These are phyloP conservation scores for Sipha maydis DNA, from an alignment of 2,888 invertebrate species.

Conservation along the genomic window DNA sequence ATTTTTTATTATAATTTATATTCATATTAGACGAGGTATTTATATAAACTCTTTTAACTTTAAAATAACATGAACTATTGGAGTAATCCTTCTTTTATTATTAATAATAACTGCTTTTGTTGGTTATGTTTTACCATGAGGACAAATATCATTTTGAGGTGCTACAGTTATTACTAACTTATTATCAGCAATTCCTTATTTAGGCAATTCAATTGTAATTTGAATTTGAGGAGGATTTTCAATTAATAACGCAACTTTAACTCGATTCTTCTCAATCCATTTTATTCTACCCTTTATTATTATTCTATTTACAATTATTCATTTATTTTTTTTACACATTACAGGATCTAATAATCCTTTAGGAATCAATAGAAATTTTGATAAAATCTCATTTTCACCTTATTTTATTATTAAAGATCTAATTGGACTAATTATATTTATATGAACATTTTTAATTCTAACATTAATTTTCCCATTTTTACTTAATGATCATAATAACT, in stretches of 20 bases:
- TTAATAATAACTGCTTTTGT: constrained; percentile 80
- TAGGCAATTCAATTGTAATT: constrained; percentile 74
- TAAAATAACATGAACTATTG: no score
- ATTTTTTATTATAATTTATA: no score
- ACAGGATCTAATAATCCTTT: no score
- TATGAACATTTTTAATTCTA: constrained; percentile 71
- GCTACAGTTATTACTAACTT: constrained; percentile 83
- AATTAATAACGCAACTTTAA: constrained; percentile 78
- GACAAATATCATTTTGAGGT: constrained; percentile 85
- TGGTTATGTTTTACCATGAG: constrained; percentile 82
- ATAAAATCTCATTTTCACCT: no score
- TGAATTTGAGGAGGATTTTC: constrained; percentile 83
- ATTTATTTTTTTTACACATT: not conserved
- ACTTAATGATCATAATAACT: constrained; percentile 79
- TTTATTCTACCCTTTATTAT: constrained; percentile 29
- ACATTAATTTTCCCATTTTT: constrained; percentile 72
- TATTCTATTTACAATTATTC: not conserved
- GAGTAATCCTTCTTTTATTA: constrained; percentile 75
- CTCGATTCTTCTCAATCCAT: constrained; percentile 73
- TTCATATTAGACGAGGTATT: no score
- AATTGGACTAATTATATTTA: constrained; percentile 72
- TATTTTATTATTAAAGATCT: constrained; percentile 76
- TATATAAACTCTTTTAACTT: no score
- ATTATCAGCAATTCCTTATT: constrained; percentile 77
- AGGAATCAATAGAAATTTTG: no score